Conservation (phyloP, 2,113 vertebrate species). For the Trachemys scripta region DNA sequence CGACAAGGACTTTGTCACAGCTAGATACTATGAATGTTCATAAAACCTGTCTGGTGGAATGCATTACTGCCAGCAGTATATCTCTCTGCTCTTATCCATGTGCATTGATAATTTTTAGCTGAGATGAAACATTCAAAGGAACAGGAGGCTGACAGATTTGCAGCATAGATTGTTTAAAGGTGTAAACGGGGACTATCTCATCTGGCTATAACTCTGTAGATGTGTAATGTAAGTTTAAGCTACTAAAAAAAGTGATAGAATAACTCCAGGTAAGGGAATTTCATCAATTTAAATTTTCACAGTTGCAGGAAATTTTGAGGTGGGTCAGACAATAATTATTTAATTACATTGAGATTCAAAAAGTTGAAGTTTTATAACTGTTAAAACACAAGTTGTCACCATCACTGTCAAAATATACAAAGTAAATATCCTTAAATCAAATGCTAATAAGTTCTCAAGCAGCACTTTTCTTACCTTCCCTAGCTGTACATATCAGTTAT, state of each 20-base stretch:
- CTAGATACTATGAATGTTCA: constrained; percentile 43
- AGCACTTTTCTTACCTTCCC: no score
- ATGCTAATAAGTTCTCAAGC: no score
- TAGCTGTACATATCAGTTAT: no score
- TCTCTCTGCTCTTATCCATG: constrained; percentile 38
- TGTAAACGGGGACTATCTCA: constrained; percentile 72
- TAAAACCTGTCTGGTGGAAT: constrained; percentile 53
- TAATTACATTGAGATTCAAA: not conserved
- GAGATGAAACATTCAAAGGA: constrained; percentile 47
- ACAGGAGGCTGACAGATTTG: constrained; percentile 67
- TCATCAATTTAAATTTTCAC: not conserved
- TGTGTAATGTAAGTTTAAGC: constrained; percentile 35
- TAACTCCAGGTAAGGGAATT: not conserved
- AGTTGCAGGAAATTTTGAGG: not conserved
- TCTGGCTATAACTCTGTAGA: constrained; percentile 53
- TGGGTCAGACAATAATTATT: not conserved
- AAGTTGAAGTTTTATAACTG: not conserved
- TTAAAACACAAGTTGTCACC: not conserved
- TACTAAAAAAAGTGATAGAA: constrained; percentile 59
- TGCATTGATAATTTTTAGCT: constrained; percentile 52
- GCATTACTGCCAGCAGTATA: constrained; percentile 40
- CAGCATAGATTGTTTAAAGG: constrained; percentile 46
- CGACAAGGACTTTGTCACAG: constrained; percentile 43
- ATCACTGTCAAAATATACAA: not conserved
- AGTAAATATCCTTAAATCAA: not conserved